phyloP scores from a whole-genome alignment of 2,797 vertebrate species.

The Paratrypauchen microcephalus region DNA sequence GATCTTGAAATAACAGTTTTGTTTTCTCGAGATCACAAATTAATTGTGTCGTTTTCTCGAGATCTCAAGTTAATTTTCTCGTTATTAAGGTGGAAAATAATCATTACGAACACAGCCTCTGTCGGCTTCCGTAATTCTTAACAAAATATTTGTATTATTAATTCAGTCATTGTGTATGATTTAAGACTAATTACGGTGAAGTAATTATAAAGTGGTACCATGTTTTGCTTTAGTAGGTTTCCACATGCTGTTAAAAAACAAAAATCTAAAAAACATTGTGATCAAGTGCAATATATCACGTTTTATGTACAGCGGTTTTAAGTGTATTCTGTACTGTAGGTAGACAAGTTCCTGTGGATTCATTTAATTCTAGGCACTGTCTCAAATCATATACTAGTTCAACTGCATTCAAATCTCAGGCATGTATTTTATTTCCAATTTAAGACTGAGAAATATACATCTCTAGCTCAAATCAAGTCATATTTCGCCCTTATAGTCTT shows the following conservation, averaged over 20 bases:
- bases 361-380: slow-evolving; percentile 36
- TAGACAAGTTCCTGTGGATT: slow-evolving; percentile 35
- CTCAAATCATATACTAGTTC: slow-evolving; percentile 55
- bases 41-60: too few species aligned
- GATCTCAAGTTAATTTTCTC: too few species aligned
- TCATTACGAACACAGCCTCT: too few species aligned
- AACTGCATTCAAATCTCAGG: slow-evolving; percentile 46
- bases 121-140: too few species aligned
- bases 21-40: too few species aligned
- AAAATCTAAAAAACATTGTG: slow-evolving; percentile 57
- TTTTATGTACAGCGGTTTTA: slow-evolving; percentile 39
- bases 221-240: slow-evolving; percentile 63
- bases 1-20: too few species aligned
- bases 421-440: slow-evolving; percentile 17
- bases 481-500: slow-evolving; percentile 17
- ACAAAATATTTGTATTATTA: too few species aligned
- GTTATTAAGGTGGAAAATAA: too few species aligned
- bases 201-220: slow-evolving; percentile 23
- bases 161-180: too few species aligned
- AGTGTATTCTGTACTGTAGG: slow-evolving; percentile 31
- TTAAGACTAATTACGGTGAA: too few species aligned
- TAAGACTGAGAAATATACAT: neutral
- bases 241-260: slow-evolving; percentile 64
- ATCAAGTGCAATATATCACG: slow-evolving; percentile 78
- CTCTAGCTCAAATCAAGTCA: neutral